Base-by-base conservation (phyloP, 2,113 vertebrate species). In the Rhinolophus sinicus region DNA sequence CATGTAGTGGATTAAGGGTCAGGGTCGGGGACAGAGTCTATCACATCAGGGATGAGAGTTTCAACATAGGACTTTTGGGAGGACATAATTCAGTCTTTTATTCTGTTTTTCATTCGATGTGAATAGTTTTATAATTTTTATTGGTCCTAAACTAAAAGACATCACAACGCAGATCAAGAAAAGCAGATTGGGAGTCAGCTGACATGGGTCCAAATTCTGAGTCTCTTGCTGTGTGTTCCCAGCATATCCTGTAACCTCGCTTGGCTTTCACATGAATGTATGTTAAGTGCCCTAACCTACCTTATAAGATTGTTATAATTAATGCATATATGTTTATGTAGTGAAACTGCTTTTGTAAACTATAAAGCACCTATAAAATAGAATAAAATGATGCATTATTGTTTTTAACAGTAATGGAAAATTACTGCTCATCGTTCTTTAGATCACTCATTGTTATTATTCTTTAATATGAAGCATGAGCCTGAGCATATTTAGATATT, bases 121-220 rank as follows among this genome's bases (percentile, higher is more conserved):
- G 7, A 92, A 60, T 73, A 77, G 15, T 11, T 80, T 88, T 52
- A 84, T 93, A 54, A 67, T 88, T 94, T 94, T 7, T 72, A 30
- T 88, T 96, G 62, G 19, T 89, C 47, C 93, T 94, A 76, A 94
- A 84, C 26, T 70, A 80, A 91, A 93, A 92, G 58, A 13, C 5
- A 91, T 85, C 84, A 76, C 38, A 93, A 26, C 76, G 73, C 14
- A 87, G 16, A 75, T 92, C 93, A 86, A 86, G 35, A 86, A 52
- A 67, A 64, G 15, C 54, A 13, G 6, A 12, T 83, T 92, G 92
- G 28, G 18, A 80, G 54, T 84, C 30, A 87, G 44, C 70, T 92
- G 22, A 75, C 33, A 8, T 83, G 64, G 40, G 4, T 62, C 38
- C 75, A 90, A 13, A 26, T 83, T 94, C 64, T 65, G 30, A 89